Conservation (phyloP, 1,140 invertebrate genomes). For the Diachasma alloeum region DNA sequence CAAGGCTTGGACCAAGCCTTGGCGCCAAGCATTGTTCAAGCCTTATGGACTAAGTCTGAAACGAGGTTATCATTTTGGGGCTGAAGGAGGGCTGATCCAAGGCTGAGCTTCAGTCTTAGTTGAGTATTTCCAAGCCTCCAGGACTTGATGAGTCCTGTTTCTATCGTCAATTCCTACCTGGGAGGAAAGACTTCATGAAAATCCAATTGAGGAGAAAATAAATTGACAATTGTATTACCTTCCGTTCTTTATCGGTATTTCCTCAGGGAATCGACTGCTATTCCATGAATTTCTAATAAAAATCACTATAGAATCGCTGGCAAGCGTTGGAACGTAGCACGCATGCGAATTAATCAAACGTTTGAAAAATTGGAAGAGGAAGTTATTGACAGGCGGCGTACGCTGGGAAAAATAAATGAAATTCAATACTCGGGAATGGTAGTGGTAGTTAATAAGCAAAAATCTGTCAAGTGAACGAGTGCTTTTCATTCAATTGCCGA, state of each 20-base stretch:
- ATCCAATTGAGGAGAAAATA: not conserved
- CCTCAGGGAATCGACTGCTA: too few species aligned
- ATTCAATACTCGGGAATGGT: constrained; percentile 40
- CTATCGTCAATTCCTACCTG: too few species aligned
- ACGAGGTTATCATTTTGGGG: too few species aligned
- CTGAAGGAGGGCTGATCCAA: too few species aligned
- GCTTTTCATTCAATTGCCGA: not conserved
- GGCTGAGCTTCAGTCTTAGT: too few species aligned
- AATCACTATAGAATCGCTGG: not conserved
- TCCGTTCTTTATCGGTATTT: not conserved
- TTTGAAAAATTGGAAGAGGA: constrained; percentile 54
- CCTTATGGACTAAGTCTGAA: too few species aligned
- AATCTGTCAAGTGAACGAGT: constrained; percentile 41
- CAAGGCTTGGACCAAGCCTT: too few species aligned
- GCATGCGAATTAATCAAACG: constrained; percentile 50
- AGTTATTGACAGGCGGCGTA: constrained; percentile 51
- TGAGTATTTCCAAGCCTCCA: too few species aligned
- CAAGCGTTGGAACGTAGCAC: not conserved
- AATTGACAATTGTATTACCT: too few species aligned
- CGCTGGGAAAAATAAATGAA: constrained; percentile 55
- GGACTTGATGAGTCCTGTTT: too few species aligned
- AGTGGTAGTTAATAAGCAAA: constrained; percentile 50
- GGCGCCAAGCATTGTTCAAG: too few species aligned
- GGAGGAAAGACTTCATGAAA: too few species aligned
- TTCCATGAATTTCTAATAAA: not conserved